Percentiles rank a stretch among this genome's conserved stretches.
These are phyloP conservation scores for Polydrusus pterygomalis DNA, from an alignment of 2,888 invertebrate genomes.

Conservation along the genomic window DNA sequence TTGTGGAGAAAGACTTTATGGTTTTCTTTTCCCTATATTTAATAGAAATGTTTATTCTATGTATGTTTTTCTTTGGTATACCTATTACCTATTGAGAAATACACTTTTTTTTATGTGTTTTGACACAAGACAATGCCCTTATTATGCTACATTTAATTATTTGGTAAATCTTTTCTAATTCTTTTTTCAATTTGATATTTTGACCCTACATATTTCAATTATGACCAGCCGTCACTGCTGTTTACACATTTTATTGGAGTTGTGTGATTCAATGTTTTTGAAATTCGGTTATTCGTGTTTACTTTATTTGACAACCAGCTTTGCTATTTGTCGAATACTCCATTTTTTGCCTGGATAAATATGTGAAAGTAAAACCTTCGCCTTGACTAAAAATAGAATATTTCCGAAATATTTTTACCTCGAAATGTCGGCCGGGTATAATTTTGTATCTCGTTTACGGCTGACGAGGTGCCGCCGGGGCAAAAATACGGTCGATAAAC, in stretches of 20 bases:
- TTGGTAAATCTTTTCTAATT: no score
- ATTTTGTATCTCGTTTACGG: slow-evolving; percentile 29
- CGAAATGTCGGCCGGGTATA: slow-evolving; percentile 42
- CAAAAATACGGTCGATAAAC: slow-evolving; percentile 47
- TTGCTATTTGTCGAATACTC: not conserved
- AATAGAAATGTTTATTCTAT: no score
- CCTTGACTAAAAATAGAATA: slow-evolving; percentile 36
- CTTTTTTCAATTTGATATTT: no score
- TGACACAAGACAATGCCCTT: no score
- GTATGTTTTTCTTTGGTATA: no score
- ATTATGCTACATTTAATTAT: no score
- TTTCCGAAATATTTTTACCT: slow-evolving; percentile 32
- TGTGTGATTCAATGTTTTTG: not conserved
- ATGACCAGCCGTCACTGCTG: no score
- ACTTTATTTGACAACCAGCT: not conserved
- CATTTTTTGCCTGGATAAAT: not conserved
- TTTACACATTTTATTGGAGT: not conserved
- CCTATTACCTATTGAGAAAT: no score
- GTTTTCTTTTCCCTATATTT: no score
- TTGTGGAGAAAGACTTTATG: no score
- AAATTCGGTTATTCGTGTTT: not conserved
- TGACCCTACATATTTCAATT: no score
- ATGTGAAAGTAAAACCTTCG: slow-evolving; percentile 16
- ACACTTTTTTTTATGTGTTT: no score
- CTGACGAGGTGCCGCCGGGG: slow-evolving; percentile 30